These are phyloP conservation scores for Sialia sialis DNA, from an alignment of 2,113 vertebrate species.

Conservation along the genomic window DNA sequence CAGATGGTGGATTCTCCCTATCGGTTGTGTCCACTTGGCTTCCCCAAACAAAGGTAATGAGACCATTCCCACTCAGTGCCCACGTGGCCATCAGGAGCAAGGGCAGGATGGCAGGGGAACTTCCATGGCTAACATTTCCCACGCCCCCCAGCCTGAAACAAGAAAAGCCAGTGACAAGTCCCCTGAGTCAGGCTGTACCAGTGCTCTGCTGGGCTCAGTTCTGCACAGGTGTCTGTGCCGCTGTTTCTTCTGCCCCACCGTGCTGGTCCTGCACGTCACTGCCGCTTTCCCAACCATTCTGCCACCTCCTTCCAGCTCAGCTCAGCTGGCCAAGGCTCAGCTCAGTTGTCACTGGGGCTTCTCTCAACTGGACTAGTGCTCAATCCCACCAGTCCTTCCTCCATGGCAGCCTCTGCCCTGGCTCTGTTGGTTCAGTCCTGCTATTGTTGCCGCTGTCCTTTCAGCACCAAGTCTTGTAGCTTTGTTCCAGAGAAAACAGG, in stretches of 20 bases:
- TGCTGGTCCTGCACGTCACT: fast-evolving
- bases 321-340: background rate
- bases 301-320: background rate
- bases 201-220: background rate
- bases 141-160: no score
- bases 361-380: fast-evolving
- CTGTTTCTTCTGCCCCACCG: fast-evolving
- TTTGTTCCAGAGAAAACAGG: fast-evolving
- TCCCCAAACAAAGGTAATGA: background rate
- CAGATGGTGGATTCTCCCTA: background rate
- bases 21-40: fast-evolving
- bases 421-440: background rate
- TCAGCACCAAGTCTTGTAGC: background rate
- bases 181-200: no score
- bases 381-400: background rate
- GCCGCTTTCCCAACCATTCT: background rate
- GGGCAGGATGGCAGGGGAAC: background rate
- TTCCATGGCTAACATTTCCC: background rate
- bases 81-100: fast-evolving
- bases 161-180: background rate
- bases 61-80: fast-evolving
- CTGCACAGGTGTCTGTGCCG: background rate
- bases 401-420: fast-evolving
- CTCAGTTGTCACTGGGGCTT: background rate
- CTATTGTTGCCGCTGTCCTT: background rate